Conservation (phyloP, 2,888 invertebrate species). For the Epicampocera succincta region DNA sequence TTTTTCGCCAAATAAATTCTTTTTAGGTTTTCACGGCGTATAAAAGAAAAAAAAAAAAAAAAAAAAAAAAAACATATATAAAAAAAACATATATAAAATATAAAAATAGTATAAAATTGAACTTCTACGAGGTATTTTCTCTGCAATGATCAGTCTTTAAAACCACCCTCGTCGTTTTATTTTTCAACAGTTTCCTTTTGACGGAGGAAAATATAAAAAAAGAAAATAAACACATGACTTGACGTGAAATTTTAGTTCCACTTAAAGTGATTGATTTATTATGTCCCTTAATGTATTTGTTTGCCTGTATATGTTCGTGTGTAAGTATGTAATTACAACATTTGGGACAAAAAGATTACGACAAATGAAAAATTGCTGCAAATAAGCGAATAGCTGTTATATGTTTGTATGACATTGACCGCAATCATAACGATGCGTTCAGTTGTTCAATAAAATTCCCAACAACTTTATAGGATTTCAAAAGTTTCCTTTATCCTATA, state of each 20-base stretch:
- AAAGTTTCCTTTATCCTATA: neutral
- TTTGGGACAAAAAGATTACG: neutral
- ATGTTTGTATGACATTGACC: slow-evolving; percentile 24
- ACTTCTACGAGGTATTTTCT: no score
- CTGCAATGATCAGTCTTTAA: no score
- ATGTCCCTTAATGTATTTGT: neutral
- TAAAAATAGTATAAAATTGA: no score
- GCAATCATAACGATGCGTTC: slow-evolving; percentile 26
- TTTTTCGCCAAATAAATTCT: no score
- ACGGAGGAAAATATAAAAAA: no score
- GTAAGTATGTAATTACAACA: neutral
- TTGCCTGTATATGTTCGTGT: neutral
- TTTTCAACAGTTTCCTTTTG: no score
- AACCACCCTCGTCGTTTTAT: no score
- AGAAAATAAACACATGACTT: neutral
- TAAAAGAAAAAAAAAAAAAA: no score
- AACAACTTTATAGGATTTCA: slow-evolving; percentile 20
- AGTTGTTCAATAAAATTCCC: slow-evolving; percentile 39
- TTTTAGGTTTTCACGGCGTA: no score
- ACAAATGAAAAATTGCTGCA: slow-evolving; percentile 17
- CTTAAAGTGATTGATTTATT: slow-evolving; percentile 42
- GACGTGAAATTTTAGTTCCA: slow-evolving; percentile 17
- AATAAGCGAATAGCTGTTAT: slow-evolving; percentile 19
- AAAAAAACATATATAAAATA: no score
- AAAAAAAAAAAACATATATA: no score